Base-by-base conservation (phyloP, 2,888 invertebrate species). In the Pristionchus mayeri region DNA sequence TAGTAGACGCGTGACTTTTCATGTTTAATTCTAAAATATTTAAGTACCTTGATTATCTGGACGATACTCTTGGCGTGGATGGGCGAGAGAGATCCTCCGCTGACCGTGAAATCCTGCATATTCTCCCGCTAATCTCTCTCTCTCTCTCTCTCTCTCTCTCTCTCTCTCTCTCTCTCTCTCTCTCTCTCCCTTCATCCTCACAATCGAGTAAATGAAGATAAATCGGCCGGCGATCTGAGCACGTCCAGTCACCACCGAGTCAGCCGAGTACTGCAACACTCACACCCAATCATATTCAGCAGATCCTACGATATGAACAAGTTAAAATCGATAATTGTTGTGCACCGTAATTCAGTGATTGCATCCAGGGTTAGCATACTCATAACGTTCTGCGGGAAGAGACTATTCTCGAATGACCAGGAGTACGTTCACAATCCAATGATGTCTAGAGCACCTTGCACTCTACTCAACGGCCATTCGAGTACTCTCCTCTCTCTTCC, bases 161-260 rank as follows among this genome's bases (percentile, higher is more conserved):
- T n/a, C n/a, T n/a, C n/a, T n/a, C n/a, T n/a, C n/a, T n/a, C n/a
- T n/a, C 50, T 75, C 24, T 40, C 34, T 11, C 30, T 27, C 9
- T 9, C 24, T 11, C 9, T 48, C 71, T 6, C n/a, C 21, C 6
- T 9, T 37, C 54, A 7, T 21, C n/a, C 30, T 30, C 60, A 94
- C 94, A 92, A 95, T 95, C 89, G 95, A 95, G 93, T 95, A 95
- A 48, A 95, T 93, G 90, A 95, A 95, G 16, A 94, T 94, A 1
- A 94, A 93, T 57, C 95, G 93, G 6, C 95, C 95, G 93, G 95
- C 94, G 86, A 95, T 95, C 78, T 94, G 93, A 13, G 95, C 95
- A 90, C 95, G 94, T 0, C 95, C 95, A n/a, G 95, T 95, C 37
- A 95, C 94, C 4, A 95, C 95, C 82, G 95, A 95, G 93, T 95